A percentile compares a stretch with the other conserved stretches of the same genome.
Evolutionary conservation across 2,797 vertebrate species (phyloP).

Genomic region (Eulemur rubriventer): DNA sequence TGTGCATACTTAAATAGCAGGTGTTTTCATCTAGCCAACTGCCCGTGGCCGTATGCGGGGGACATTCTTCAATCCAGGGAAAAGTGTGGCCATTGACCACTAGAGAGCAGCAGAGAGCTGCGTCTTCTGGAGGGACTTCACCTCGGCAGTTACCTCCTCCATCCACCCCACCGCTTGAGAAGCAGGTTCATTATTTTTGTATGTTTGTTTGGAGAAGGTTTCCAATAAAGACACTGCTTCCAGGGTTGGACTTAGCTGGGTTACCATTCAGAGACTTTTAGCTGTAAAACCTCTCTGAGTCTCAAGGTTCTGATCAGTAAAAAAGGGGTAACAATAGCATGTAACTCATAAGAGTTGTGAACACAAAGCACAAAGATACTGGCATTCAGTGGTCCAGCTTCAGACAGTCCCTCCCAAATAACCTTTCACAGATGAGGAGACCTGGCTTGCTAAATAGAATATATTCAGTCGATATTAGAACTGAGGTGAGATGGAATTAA

Average conservation of each 20-base stretch:
- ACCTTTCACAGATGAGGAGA: not conserved
- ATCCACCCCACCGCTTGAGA: accelerated
- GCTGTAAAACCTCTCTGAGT: not conserved
- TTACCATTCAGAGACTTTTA: not conserved
- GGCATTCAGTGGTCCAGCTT: not conserved
- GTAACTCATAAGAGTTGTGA: not conserved
- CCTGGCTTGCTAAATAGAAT: not conserved
- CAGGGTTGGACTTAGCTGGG: not conserved
- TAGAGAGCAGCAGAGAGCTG: slow-evolving; percentile 62
- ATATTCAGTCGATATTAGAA: not conserved
- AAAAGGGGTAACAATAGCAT: not conserved
- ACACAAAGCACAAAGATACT: not conserved
- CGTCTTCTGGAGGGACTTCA: accelerated
- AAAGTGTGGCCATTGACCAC: not conserved
- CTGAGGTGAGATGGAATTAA: not conserved
- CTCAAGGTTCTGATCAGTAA: not conserved
- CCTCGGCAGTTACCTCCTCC: not conserved
- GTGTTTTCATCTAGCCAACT: no score
- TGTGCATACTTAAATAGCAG: not conserved
- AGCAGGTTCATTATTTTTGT: not conserved
- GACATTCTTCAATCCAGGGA: not conserved
- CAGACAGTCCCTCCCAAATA: no score
- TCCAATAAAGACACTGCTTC: not conserved
- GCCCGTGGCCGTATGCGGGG: accelerated
- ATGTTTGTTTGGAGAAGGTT: not conserved